Percentiles rank a stretch among this genome's conserved stretches.
Conservation (phyloP, 1,140 invertebrate genomes). For the Plutomurus gul region DNA sequence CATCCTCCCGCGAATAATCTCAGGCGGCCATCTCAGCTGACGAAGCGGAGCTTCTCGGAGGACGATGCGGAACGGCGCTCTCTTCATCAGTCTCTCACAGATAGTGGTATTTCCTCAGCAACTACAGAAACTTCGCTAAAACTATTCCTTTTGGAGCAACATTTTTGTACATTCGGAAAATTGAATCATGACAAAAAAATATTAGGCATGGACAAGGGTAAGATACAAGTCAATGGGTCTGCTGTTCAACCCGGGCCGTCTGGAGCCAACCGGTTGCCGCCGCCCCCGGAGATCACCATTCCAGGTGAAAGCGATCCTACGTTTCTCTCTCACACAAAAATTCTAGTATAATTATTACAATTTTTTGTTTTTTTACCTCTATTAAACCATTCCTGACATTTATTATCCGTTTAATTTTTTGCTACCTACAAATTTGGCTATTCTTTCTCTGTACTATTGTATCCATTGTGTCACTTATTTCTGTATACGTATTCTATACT, state of each 20-base stretch:
- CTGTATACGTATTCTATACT: no score
- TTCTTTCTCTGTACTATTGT: no score
- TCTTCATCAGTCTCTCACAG: conserved; percentile 11
- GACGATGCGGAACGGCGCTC: conserved; percentile 4
- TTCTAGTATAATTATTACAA: no score
- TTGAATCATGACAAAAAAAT: conserved; percentile 33
- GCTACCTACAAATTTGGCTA: no score
- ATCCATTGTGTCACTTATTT: no score
- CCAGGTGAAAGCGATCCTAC: conserved; percentile 30
- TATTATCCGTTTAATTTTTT: no score
- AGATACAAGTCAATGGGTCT: conserved; percentile 40
- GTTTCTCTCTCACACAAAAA: neutral
- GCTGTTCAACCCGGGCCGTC: conserved; percentile 33
- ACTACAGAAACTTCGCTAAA: conserved; percentile 35
- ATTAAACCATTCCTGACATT: no score
- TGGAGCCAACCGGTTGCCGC: neutral
- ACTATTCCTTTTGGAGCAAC: conserved; percentile 22
- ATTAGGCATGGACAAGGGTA: conserved; percentile 32
- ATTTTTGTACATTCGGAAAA: conserved; percentile 13
- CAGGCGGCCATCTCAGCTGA: neutral
- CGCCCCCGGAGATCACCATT: conserved; percentile 28
- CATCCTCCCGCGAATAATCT: no score
- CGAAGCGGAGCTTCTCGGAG: neutral
- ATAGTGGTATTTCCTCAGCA: conserved; percentile 37
- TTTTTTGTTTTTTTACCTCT: no score